Base-by-base conservation (phyloP, 2,113 vertebrate genomes). In the Corynorhinus townsendii region DNA sequence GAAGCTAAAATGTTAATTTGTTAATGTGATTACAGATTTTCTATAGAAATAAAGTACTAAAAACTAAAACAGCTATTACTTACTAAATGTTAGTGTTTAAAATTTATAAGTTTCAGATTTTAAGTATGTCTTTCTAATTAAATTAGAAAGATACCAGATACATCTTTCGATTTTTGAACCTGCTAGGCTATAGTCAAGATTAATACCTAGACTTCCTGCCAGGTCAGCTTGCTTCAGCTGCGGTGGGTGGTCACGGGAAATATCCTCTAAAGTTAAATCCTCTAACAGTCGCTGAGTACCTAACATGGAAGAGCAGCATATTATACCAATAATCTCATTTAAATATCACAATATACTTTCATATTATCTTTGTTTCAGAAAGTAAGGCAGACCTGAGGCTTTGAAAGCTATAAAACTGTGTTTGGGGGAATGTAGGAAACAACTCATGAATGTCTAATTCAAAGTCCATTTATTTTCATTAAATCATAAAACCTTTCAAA, bases 21-120 rank as follows among this genome's bases (percentile, higher is more conserved):
- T 77, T 93, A 91, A 77, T 85, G 14, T 72, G 28, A 94, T 72
- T 82, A 83, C 11, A 81, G 0, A 92, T 90, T 82, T 59, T 88
- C 84, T 88, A 14, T 49, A 19, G 33, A 38, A 14, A 93, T 54
- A 72, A 5, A 84, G 68, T 92, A 79, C 15, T 38, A 59, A 77
- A 86, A 84, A 66, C 87, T 71, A 38, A 54, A 82, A 71, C 1
- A 66, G 3, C 7, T 80, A 47, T 54, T 76, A 33, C 59, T 95
- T 80, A 72, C 28, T 7, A 72, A 20, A 75, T 80, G 3, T 52
- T 66, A 17, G 7, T 80, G 7, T 49, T 82, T 91, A 54, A 80
- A 73, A 82, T 22, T 3, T 84, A 5, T 59, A 85, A 22, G 2
- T 81, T 95, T 83, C 4, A 16, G 2, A 69, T 7, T 72, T 84